Evolutionary conservation across 2,113 vertebrate species (phyloP).

Genomic region (Neodon shergylaensis): DNA sequence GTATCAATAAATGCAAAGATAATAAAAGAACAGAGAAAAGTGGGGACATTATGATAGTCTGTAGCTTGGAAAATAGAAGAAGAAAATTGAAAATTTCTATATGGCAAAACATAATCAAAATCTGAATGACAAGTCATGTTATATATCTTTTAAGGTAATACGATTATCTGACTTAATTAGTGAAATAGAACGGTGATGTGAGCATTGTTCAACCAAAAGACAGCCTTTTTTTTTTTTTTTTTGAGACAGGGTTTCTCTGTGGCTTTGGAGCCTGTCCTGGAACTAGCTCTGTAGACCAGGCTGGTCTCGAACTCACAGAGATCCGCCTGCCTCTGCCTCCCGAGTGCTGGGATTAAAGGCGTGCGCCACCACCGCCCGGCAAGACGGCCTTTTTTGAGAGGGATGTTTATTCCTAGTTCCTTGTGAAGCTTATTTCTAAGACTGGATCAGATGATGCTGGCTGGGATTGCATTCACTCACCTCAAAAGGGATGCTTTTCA

Average conservation of each 20-base stretch:
- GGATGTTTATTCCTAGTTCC: neutral
- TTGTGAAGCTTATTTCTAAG: neutral
- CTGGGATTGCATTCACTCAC: neutral
- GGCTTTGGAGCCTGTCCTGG: too few relatives aligned
- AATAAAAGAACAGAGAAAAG: neutral
- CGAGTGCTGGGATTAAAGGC: too few relatives aligned
- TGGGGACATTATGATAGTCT: conserved; percentile 14
- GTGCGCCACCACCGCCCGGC: too few relatives aligned
- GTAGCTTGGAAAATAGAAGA: neutral
- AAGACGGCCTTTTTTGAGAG: neutral
- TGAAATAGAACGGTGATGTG: neutral
- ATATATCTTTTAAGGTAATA: conserved; percentile 9
- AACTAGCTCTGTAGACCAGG: too few relatives aligned
- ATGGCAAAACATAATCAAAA: neutral
- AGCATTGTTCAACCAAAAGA: neutral
- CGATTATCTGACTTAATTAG: neutral
- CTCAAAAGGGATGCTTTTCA: neutral
- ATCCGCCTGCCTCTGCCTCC: too few relatives aligned
- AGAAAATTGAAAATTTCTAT: neutral
- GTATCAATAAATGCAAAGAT: conserved; percentile 63
- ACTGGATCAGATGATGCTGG: neutral
- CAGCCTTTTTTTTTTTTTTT: neutral
- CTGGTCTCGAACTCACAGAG: too few relatives aligned
- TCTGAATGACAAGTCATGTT: conserved; percentile 20
- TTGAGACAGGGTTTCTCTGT: too few relatives aligned